Base-by-base conservation (phyloP, 2,797 vertebrate species). In the Sebastes nivosus region DNA sequence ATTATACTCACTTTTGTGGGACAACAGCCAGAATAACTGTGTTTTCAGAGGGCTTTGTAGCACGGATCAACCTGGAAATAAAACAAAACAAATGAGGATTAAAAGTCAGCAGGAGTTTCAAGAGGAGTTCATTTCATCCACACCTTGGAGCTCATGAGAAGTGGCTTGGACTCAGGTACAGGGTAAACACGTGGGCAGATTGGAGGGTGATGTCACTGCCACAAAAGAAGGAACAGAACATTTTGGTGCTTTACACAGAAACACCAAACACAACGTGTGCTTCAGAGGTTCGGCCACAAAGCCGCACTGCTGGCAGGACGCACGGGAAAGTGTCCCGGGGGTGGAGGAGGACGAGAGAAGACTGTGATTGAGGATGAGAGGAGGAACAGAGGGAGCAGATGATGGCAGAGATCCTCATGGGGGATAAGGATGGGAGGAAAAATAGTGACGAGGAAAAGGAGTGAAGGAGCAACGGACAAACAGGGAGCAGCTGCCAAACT, bases 21-120 rank as follows among this genome's bases (percentile, higher is more conserved):
- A 98, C 94, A 18, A 99, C 96, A 7, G 96, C 97, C 2, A 99
- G 94, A 86, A 99, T 96, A 61, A 98, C 96, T 2, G 97, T 95
- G 86, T 97, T 97, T 91, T 98, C 97, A 0, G 97, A 97, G 38
- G 95, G 95, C 72, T 97, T 97, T 27, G 97, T 97, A 76, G 96
- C 97, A 69, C 97, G 96, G 89, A 99, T 97, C 85, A 96, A 96
- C 91, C 98, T 99, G 93, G 27, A 90, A 83, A 85, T n/a, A 18
- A 81, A 18, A 82, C 20, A 16, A 81, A 18, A 82, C 18, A 73
- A 42, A 88, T 5, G 30, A 1, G 8, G 55, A 75, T 80, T 54
- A 61, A 60, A 79, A 73, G 67, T 66, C 64, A 72, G 29, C 64
- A 32, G 60, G 14, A 29, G 27, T 42, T 24, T 68, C 75, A 79